Percentiles rank a stretch among this genome's conserved stretches.
These are phyloP conservation scores for Cryptoblepharus egeriae DNA, from an alignment of 2,797 vertebrate species.

Conservation along the genomic window DNA sequence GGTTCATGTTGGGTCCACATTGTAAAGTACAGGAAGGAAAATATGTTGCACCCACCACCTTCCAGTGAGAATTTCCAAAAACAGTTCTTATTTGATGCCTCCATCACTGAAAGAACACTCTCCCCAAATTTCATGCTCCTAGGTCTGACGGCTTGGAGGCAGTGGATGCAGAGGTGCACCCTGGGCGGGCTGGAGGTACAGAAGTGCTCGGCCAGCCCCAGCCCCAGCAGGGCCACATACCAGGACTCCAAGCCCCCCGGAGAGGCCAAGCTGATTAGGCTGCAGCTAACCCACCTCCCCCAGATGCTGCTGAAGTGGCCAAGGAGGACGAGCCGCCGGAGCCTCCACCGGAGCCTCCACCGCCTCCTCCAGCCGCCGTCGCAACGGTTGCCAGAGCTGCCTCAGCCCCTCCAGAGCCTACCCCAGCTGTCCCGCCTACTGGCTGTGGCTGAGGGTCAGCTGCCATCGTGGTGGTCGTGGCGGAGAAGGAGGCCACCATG, in stretches of 20 bases:
- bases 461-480: constrained; percentile 43
- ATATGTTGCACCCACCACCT: no score
- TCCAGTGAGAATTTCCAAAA: no score
- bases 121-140: no score
- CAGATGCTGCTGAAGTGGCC: not conserved
- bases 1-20: no score
- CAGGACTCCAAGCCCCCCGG: constrained; percentile 82
- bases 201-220: constrained; percentile 97
- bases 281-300: constrained; percentile 55
- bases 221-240: constrained; percentile 96
- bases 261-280: constrained; percentile 15
- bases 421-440: constrained; percentile 37
- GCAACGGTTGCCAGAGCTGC: not conserved
- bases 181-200: constrained; percentile 97
- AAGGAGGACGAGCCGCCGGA: not conserved
- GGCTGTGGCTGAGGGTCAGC: constrained; percentile 28
- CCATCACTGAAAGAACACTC: no score
- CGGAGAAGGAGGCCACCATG: constrained; percentile 39
- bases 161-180: constrained; percentile 95
- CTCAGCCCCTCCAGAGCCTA: not conserved
- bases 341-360: not conserved
- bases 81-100: no score
- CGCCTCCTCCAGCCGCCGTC: constrained; percentile 33
- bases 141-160: constrained; percentile 95
- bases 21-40: no score